Evolutionary conservation across 2,797 vertebrate genomes (phyloP).

Genomic region (Furcifer pardalis): DNA sequence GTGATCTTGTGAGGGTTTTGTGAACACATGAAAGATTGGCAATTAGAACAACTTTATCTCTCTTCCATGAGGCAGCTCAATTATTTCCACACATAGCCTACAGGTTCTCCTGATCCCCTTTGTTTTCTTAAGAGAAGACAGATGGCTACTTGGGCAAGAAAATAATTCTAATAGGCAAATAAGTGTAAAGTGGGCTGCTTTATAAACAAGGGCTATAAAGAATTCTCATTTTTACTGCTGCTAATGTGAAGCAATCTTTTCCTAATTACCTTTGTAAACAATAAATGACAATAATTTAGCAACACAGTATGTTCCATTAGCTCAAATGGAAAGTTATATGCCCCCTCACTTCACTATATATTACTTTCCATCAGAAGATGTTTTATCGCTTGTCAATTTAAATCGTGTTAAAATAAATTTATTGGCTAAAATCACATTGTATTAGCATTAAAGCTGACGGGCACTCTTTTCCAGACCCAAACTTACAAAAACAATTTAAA

Average conservation of each 20-base stretch:
- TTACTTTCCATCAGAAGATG: conserved; percentile 27
- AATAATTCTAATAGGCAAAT: conserved; percentile 71
- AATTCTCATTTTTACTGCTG: conserved; percentile 69
- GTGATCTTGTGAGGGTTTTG: conserved; percentile 6
- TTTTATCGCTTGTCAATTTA: conserved; percentile 23
- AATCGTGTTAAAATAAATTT: conserved; percentile 13
- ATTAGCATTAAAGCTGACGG: conserved; percentile 23
- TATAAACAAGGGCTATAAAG: conserved; percentile 65
- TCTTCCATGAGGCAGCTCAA: conserved; percentile 64
- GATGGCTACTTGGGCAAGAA: conserved; percentile 70
- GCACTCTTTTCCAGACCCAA: neutral
- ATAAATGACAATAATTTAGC: conserved; percentile 70
- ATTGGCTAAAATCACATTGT: conserved; percentile 18
- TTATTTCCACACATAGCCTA: conserved; percentile 65
- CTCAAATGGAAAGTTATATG: neutral
- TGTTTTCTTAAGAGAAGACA: conserved; percentile 76
- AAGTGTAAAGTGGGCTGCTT: conserved; percentile 70
- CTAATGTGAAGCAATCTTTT: conserved; percentile 67
- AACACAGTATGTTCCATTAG: conserved; percentile 52
- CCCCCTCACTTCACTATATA: neutral
- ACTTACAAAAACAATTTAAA: neutral
- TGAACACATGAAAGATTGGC: neutral
- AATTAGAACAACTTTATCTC: conserved; percentile 47
- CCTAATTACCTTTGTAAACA: conserved; percentile 73
- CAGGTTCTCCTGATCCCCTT: conserved; percentile 60